These are phyloP conservation scores for Emydoidea blandingii DNA, from an alignment of 2,797 vertebrate genomes.

Conservation along the genomic window DNA sequence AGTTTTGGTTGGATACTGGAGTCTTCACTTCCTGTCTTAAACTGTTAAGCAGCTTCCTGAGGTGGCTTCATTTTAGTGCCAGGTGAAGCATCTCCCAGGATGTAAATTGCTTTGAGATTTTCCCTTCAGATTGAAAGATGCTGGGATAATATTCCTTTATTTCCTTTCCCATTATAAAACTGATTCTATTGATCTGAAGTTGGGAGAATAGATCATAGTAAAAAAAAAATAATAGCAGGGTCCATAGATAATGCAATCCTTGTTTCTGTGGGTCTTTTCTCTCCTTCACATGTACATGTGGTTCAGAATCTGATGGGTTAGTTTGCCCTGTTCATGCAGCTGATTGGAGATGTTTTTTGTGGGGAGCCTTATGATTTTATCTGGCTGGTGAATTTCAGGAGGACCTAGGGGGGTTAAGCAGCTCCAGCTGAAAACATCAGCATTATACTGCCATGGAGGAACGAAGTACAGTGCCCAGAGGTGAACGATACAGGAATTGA, in stretches of 20 bases:
- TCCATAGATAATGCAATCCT: constrained; percentile 20
- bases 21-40: neutral
- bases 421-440: constrained; percentile 6
- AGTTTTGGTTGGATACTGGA: neutral
- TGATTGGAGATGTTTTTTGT: neutral
- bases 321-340: neutral
- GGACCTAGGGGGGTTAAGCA: neutral
- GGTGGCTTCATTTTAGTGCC: neutral
- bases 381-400: constrained; percentile 5
- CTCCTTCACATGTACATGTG: neutral
- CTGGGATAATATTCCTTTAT: neutral
- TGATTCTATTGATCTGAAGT: neutral
- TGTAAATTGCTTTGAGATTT: neutral
- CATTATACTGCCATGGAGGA: neutral
- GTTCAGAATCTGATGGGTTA: neutral
- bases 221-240: neutral
- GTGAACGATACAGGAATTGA: neutral
- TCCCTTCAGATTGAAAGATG: neutral
- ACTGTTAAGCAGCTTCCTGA: neutral
- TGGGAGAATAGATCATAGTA: neutral
- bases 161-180: constrained; percentile 21
- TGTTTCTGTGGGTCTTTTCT: constrained; percentile 21
- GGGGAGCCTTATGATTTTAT: neutral
- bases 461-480: neutral
- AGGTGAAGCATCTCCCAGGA: neutral